Evolutionary conservation across 2,888 invertebrate species (phyloP).

Genomic region (Drosophila engyochracea): DNA sequence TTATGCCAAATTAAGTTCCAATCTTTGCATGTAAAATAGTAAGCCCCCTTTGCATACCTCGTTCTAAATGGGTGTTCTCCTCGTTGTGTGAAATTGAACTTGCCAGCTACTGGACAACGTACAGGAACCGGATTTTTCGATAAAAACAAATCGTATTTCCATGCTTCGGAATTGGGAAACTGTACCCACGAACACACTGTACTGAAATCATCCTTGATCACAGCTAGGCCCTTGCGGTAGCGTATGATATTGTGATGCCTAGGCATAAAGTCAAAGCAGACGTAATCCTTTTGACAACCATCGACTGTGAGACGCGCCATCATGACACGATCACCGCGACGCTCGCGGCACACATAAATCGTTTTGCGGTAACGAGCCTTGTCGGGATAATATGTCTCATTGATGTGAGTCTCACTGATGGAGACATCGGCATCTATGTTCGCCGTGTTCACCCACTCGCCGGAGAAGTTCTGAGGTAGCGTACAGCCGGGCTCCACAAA

Average conservation of each 20-base stretch:
- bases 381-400: slow-evolving; percentile 97
- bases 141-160: slow-evolving; percentile 94
- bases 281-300: slow-evolving; percentile 98
- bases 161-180: slow-evolving; percentile 92
- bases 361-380: slow-evolving; percentile 94
- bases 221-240: slow-evolving; percentile 94
- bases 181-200: slow-evolving; percentile 98
- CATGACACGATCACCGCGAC: slow-evolving; percentile 95
- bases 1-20: not conserved
- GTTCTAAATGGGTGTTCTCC: slow-evolving; percentile 97
- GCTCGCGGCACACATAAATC: slow-evolving; percentile 97
- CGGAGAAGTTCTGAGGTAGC: slow-evolving; percentile 96
- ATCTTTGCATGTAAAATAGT: not conserved
- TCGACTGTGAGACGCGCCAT: slow-evolving; percentile 98
- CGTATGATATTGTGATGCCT: slow-evolving; percentile 98
- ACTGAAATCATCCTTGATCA: slow-evolving; percentile 95
- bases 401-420: slow-evolving; percentile 98
- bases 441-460: slow-evolving; percentile 98
- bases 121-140: slow-evolving; percentile 96
- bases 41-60: slow-evolving; percentile 76
- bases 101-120: slow-evolving; percentile 97
- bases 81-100: slow-evolving; percentile 96
- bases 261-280: slow-evolving; percentile 98
- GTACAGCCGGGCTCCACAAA: slow-evolving; percentile 96
- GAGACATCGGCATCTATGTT: slow-evolving; percentile 97